phyloP scores from a whole-genome alignment of 2,888 invertebrate species.

The Amphimallon solstitiale region DNA sequence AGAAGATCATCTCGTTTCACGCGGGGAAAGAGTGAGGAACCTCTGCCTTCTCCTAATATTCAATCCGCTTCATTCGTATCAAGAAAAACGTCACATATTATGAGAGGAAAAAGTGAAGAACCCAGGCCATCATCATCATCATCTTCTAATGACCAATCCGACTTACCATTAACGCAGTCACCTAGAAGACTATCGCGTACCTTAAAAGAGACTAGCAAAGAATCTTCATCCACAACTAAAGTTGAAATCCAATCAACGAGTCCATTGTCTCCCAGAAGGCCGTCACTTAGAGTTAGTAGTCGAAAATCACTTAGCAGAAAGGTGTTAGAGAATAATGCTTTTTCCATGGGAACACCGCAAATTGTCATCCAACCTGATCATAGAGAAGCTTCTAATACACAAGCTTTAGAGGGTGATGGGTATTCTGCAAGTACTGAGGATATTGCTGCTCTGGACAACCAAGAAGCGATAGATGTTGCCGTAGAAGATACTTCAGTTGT shows the following conservation, averaged over 20 bases:
- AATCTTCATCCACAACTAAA: background rate
- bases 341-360: background rate
- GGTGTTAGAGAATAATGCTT: background rate
- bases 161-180: no score
- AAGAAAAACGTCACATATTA: background rate
- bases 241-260: background rate
- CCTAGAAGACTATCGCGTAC: background rate
- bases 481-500: no score
- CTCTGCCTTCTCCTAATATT: background rate
- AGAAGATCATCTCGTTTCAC: background rate
- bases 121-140: background rate
- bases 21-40: slow-evolving; percentile 1
- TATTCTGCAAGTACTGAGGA: background rate
- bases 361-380: background rate
- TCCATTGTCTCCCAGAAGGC: background rate
- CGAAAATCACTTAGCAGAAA: background rate
- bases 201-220: background rate
- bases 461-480: no score
- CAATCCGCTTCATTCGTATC: background rate
- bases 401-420: background rate
- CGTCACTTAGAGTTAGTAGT: slow-evolving; percentile 4
- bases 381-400: background rate
- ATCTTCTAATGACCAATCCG: no score
- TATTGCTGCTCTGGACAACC: no score
- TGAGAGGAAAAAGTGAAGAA: slow-evolving; percentile 3